Conservation (phyloP, 2,888 invertebrate genomes). For the Ophion ventricosus region DNA sequence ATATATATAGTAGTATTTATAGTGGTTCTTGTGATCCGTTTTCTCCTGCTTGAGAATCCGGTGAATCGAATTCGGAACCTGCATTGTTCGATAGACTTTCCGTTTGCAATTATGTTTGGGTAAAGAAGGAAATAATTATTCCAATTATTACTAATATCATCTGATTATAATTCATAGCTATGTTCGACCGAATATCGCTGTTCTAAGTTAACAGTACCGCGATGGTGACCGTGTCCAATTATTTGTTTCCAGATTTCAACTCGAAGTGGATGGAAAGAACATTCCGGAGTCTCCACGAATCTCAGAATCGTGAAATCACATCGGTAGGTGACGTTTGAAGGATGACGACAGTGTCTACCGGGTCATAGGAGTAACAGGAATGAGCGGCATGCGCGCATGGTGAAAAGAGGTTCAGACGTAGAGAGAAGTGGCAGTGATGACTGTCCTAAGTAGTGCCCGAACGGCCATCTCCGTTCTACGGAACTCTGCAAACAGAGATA, state of each 20-base stretch:
- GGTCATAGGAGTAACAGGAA: slow-evolving; percentile 51
- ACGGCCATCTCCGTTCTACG: slow-evolving; percentile 61
- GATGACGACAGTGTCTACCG: slow-evolving; percentile 28
- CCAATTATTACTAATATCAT: not conserved
- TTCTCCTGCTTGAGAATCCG: slow-evolving; percentile 29
- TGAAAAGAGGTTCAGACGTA: slow-evolving; percentile 47
- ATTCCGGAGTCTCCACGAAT: slow-evolving; percentile 45
- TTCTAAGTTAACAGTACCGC: not conserved
- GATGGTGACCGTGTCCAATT: slow-evolving; percentile 23
- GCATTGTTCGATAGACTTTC: not conserved
- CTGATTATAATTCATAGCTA: not conserved
- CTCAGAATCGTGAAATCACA: slow-evolving; percentile 58
- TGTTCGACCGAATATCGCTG: not conserved
- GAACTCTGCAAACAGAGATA: slow-evolving; percentile 62
- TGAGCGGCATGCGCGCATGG: slow-evolving; percentile 56
- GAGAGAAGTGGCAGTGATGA: slow-evolving; percentile 51
- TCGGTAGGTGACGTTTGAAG: slow-evolving; percentile 44
- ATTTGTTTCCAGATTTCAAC: slow-evolving; percentile 60
- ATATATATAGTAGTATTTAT: too few relatives aligned
- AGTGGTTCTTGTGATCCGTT: too few relatives aligned
- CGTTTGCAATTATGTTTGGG: too few relatives aligned
- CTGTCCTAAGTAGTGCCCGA: slow-evolving; percentile 49
- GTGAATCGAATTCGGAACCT: slow-evolving; percentile 37
- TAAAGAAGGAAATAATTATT: not conserved
- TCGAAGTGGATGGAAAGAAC: slow-evolving; percentile 30